Percentiles rank a stretch among this genome's conserved stretches.
Conservation (phyloP, 2,113 vertebrate genomes). For the Brevimyrus niger region DNA sequence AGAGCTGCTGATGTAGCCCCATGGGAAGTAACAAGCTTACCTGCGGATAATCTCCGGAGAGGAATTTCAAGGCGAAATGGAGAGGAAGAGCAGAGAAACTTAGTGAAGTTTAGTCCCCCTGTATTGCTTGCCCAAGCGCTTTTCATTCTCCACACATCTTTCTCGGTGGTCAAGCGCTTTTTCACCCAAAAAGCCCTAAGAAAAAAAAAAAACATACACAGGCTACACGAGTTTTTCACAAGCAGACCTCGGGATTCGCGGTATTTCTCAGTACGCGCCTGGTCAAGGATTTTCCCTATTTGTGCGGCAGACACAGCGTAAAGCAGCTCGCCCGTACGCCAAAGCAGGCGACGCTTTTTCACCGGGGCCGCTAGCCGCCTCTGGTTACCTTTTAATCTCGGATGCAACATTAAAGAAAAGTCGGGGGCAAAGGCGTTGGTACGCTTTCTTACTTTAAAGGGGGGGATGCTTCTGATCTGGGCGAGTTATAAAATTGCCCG, state of each 20-base stretch:
- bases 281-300: constrained; percentile 21
- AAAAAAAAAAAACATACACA: constrained; percentile 16
- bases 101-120: constrained; percentile 50
- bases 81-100: constrained; percentile 42
- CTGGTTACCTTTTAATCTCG: neutral
- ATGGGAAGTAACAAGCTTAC: constrained; percentile 70
- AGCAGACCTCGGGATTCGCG: neutral
- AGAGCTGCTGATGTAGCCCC: constrained; percentile 65
- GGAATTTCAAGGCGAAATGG: constrained; percentile 64
- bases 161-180: constrained; percentile 50
- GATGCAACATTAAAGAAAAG: neutral
- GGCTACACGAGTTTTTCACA: constrained; percentile 1
- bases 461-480: neutral
- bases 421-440: neutral
- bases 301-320: neutral
- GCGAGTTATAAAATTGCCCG: neutral
- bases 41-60: constrained; percentile 71
- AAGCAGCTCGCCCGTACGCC: neutral
- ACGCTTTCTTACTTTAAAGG: neutral
- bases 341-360: neutral
- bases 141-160: constrained; percentile 51
- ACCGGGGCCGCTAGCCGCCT: neutral
- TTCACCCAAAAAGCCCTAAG: constrained; percentile 37
- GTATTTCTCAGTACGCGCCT: constrained; percentile 2
- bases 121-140: constrained; percentile 56